A percentile compares a stretch with the other conserved stretches of the same genome.
Conservation (phyloP, 2,888 invertebrate genomes). For the Listrodromus nycthemerus region DNA sequence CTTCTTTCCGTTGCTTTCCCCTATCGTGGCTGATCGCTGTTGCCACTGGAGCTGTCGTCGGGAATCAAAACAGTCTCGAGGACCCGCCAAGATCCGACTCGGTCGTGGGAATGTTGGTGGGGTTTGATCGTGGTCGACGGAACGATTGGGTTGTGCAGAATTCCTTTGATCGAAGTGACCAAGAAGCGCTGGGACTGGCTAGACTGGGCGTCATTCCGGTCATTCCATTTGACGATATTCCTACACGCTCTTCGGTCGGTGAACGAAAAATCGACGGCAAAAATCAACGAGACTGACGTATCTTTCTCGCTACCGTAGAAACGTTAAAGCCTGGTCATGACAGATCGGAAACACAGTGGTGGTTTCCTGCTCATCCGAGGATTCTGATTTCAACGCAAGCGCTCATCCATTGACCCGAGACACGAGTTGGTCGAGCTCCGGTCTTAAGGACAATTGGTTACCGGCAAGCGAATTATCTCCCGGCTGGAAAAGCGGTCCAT, state of each 20-base stretch:
- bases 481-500: conserved; percentile 73
- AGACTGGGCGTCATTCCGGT: no score
- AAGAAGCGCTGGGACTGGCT: no score
- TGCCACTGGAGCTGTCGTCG: conserved; percentile 28
- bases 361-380: conserved; percentile 10
- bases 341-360: background rate
- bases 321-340: no score
- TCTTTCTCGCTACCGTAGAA: background rate
- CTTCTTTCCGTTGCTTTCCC: conserved; percentile 38
- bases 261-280: background rate
- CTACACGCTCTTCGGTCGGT: background rate
- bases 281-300: background rate
- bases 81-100: background rate
- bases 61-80: conserved; percentile 18
- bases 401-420: conserved; percentile 43
- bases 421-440: conserved; percentile 11
- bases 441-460: conserved; percentile 55
- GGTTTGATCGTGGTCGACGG: background rate
- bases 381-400: conserved; percentile 39
- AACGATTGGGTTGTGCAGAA: background rate
- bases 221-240: background rate
- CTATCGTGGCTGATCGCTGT: background rate
- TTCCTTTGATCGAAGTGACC: background rate
- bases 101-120: background rate
- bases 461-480: conserved; percentile 64